Percentiles rank a stretch among this genome's conserved stretches.
Evolutionary conservation across 2,113 vertebrate species (phyloP).

Genomic region (Caretta caretta): DNA sequence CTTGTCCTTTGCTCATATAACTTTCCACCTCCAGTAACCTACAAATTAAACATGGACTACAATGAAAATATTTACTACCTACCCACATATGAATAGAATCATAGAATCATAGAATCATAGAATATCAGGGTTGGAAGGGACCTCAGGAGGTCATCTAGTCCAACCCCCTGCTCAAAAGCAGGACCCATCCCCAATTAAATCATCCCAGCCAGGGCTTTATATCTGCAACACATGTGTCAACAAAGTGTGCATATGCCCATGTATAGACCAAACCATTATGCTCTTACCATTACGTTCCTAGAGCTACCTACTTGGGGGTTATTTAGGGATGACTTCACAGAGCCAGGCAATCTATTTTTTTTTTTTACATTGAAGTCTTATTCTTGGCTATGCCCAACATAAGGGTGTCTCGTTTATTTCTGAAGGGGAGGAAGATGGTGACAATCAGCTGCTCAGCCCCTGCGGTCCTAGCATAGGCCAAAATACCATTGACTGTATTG

Average conservation of each 20-base stretch:
- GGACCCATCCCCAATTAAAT: too few relatives aligned
- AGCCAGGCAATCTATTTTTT: not conserved
- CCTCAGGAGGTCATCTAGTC: too few relatives aligned
- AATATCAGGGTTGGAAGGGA: too few relatives aligned
- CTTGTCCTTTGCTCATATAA: slow-evolving; percentile 28
- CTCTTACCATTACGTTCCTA: not conserved
- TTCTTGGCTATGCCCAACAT: not conserved
- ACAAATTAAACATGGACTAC: slow-evolving; percentile 20
- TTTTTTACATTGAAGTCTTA: not conserved
- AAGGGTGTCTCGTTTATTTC: not conserved
- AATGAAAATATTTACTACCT: slow-evolving; percentile 42
- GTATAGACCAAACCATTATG: not conserved
- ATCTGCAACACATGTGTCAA: not conserved
- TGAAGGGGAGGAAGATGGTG: not conserved
- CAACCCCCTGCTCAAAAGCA: too few relatives aligned
- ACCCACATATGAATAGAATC: not conserved
- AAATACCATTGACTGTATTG: not conserved
- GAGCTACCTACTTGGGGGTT: not conserved
- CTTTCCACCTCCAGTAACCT: slow-evolving; percentile 48
- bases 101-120: too few relatives aligned
- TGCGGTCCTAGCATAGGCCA: not conserved
- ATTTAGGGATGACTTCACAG: not conserved
- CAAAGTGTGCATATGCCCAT: not conserved
- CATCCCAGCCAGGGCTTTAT: not conserved
- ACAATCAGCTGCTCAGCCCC: not conserved